Percentiles rank a stretch among this genome's conserved stretches.
phyloP scores from a whole-genome alignment of 2,113 vertebrate species.

The Malaclemys terrapin region DNA sequence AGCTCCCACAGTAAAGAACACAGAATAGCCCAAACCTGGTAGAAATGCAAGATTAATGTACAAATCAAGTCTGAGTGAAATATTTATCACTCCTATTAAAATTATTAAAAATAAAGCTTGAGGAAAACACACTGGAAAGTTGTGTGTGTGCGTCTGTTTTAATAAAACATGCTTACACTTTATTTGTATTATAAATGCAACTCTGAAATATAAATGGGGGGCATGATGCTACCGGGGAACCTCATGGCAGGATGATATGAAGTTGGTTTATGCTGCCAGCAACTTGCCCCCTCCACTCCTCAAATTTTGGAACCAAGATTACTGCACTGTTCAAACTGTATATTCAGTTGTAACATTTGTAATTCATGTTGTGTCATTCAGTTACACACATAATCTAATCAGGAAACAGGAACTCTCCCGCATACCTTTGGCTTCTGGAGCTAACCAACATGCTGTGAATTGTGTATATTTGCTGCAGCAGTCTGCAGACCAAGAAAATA shows the following conservation, averaged over 20 bases:
- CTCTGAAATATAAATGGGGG: neutral
- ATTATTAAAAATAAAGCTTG: neutral
- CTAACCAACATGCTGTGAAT: conserved; percentile 63
- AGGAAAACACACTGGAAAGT: accelerated
- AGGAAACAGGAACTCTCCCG: conserved; percentile 63
- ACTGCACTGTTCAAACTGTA: neutral
- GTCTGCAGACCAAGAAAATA: conserved; percentile 12
- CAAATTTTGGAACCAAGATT: neutral
- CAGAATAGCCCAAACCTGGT: neutral
- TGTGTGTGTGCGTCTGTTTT: accelerated
- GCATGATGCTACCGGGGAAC: neutral
- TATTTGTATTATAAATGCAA: neutral
- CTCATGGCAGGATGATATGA: neutral
- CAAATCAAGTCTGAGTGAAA: neutral
- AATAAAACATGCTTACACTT: neutral
- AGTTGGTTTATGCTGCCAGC: neutral
- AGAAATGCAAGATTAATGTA: neutral
- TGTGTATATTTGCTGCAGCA: conserved; percentile 54
- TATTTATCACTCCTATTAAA: neutral
- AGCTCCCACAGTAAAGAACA: neutral
- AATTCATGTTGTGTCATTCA: conserved; percentile 25
- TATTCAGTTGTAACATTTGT: conserved; percentile 1
- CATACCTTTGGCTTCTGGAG: conserved; percentile 65
- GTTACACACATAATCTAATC: conserved; percentile 33
- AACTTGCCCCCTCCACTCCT: neutral